Conservation (phyloP, 2,113 vertebrate genomes). For the mouse (Mus musculus) region GRCm39 chr3:25745001-25745500, state of each 20-base stretch:
- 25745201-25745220: constrained; percentile 1
- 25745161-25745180: constrained; percentile 13
- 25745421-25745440: not conserved
- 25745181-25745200: not conserved
- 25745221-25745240: constrained; percentile 4
- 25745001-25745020: not conserved
- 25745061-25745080: not conserved
- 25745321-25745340: not conserved
- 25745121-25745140: not conserved
- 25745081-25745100: constrained; percentile 42
- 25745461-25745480: not conserved
- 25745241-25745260: not conserved
- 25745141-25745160: not conserved
- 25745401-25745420: not conserved
- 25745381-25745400: not conserved
- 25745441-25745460: not conserved
- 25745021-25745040: not conserved
- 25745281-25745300: not conserved
- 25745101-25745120: not conserved
- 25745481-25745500: not conserved
- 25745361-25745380: not conserved
- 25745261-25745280: not conserved
- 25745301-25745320: constrained; percentile 16
- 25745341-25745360: not conserved
- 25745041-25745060: not conserved